Evolutionary conservation across 2,888 invertebrate species (phyloP).

Genomic region (Acronicta aceris): DNA sequence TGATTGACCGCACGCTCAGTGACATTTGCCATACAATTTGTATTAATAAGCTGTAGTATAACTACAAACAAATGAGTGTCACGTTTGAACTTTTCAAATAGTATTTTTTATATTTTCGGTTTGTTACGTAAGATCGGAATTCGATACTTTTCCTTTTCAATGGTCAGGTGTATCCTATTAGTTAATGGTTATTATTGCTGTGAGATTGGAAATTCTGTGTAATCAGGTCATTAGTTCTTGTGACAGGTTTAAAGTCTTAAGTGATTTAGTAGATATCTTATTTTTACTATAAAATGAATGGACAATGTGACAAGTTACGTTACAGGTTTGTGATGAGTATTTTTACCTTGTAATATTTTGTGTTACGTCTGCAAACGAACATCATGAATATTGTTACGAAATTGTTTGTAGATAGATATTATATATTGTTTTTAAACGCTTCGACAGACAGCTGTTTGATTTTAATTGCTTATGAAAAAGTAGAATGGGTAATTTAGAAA

Average conservation of each 20-base stretch:
- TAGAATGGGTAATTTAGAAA: neutral
- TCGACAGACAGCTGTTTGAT: neutral
- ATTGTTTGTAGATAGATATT: slow-evolving; percentile 1
- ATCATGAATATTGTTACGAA: slow-evolving; percentile 28
- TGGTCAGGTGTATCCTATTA: slow-evolving; percentile 43
- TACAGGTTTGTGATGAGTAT: slow-evolving; percentile 29
- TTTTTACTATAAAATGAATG: slow-evolving; percentile 23
- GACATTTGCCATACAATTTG: slow-evolving; percentile 44
- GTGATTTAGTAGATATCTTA: slow-evolving; percentile 22
- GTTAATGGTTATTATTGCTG: slow-evolving; percentile 24
- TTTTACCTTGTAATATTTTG: slow-evolving; percentile 31
- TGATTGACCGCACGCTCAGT: slow-evolving; percentile 28
- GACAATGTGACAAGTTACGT: slow-evolving; percentile 17
- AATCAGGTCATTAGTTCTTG: slow-evolving; percentile 41
- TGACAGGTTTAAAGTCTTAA: slow-evolving; percentile 22
- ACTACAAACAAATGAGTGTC: slow-evolving; percentile 30
- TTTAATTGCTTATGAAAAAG: slow-evolving; percentile 4
- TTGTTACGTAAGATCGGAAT: slow-evolving; percentile 39
- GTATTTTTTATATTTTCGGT: slow-evolving; percentile 11
- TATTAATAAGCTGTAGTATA: slow-evolving; percentile 25
- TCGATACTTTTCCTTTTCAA: slow-evolving; percentile 42
- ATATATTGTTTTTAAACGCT: slow-evolving; percentile 5
- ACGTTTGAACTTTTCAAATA: slow-evolving; percentile 35
- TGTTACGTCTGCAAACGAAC: slow-evolving; percentile 27
- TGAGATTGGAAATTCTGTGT: slow-evolving; percentile 30